Percentiles rank a stretch among this genome's conserved stretches.
Evolutionary conservation across 1,140 invertebrate species (phyloP).

Genomic region (Helicoverpa zea): DNA sequence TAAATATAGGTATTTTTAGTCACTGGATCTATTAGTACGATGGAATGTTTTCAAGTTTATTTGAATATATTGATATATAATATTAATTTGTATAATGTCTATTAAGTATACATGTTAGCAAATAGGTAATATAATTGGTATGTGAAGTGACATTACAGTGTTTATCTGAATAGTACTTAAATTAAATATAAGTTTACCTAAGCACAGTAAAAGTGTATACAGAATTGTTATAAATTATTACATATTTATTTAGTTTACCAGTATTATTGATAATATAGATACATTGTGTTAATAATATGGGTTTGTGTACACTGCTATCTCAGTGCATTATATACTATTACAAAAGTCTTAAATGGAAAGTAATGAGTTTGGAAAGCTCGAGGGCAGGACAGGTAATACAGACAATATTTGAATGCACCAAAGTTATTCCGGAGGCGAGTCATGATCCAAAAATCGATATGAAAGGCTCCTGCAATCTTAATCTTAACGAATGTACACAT

Average conservation of each 20-base stretch:
- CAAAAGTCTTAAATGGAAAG: neutral
- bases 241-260: slow-evolving; percentile 17
- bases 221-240: slow-evolving; percentile 18
- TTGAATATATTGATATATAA: slow-evolving; percentile 36
- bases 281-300: neutral
- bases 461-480: neutral
- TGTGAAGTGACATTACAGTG: slow-evolving; percentile 20
- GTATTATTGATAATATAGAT: slow-evolving; percentile 7
- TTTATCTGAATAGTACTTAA: slow-evolving; percentile 14
- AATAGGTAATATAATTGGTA: slow-evolving; percentile 39
- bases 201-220: slow-evolving; percentile 4
- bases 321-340: neutral
- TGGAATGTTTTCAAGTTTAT: slow-evolving; percentile 59
- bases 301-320: slow-evolving; percentile 1
- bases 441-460: slow-evolving; percentile 7
- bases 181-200: slow-evolving; percentile 15
- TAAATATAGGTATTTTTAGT: slow-evolving; percentile 47
- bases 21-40: slow-evolving; percentile 37
- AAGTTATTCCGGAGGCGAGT: neutral
- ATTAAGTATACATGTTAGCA: slow-evolving; percentile 17
- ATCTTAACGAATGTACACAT: slow-evolving; percentile 12
- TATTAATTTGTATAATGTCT: neutral
- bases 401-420: slow-evolving; percentile 31
- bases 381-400: slow-evolving; percentile 10
- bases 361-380: slow-evolving; percentile 18